Evolutionary conservation across 2,113 vertebrate species (phyloP).

Genomic region (Tenebrosternarchus preto): DNA sequence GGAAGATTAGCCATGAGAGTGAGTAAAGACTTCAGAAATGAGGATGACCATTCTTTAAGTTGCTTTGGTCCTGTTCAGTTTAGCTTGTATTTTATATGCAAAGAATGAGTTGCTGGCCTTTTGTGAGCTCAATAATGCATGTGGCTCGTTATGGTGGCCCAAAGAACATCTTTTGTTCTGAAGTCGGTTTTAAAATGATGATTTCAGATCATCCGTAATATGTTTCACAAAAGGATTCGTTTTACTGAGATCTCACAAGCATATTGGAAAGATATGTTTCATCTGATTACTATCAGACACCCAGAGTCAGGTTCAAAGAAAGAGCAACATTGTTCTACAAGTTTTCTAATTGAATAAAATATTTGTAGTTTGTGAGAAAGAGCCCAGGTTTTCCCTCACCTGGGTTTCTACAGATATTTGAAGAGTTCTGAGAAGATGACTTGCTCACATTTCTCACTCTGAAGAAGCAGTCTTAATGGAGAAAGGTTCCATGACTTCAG

Average conservation of each 20-base stretch:
- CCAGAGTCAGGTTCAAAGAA: not conserved
- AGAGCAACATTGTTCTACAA: not conserved
- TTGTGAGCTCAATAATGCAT: constrained; percentile 5
- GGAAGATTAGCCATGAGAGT: not conserved
- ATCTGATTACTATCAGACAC: constrained; percentile 9
- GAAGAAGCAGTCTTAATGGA: not conserved
- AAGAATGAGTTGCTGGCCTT: not conserved
- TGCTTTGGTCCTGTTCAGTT: not conserved
- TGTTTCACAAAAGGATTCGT: not conserved
- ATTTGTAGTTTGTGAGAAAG: constrained; percentile 1
- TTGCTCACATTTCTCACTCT: not conserved
- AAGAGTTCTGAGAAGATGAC: no score
- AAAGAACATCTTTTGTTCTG: not conserved
- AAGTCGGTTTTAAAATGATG: constrained; percentile 25
- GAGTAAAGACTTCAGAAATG: not conserved
- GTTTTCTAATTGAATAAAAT: constrained; percentile 17
- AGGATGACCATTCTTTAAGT: not conserved
- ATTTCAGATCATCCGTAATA: constrained; percentile 7
- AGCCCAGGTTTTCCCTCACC: not conserved
- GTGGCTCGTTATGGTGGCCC: not conserved
- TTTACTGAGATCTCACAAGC: constrained; percentile 15
- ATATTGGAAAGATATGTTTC: not conserved
- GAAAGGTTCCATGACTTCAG: not conserved
- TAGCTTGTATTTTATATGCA: constrained; percentile 25
- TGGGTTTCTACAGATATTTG: no score